Percentiles rank a stretch among this genome's conserved stretches.
Evolutionary conservation across 2,888 invertebrate species (phyloP).

Genomic region (Drosophila recens): DNA sequence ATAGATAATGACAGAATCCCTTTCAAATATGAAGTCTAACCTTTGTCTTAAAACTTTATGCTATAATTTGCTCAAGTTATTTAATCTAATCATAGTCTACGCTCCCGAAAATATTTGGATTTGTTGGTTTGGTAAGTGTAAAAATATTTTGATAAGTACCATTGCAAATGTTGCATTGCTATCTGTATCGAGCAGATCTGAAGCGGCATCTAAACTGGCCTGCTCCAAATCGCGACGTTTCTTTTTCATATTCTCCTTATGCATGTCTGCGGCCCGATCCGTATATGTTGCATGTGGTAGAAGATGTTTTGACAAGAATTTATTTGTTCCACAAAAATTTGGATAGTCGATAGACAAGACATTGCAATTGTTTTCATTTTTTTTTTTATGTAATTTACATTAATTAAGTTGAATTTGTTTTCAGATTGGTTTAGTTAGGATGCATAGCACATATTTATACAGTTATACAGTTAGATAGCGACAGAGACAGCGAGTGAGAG

Average conservation of each 20-base stretch:
- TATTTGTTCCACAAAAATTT: slow-evolving; percentile 84
- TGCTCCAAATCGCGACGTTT: slow-evolving; percentile 94
- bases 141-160: slow-evolving; percentile 87
- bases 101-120: not conserved
- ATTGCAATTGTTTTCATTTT: slow-evolving; percentile 38
- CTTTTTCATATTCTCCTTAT: slow-evolving; percentile 95
- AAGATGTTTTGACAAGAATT: slow-evolving; percentile 85
- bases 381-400: slow-evolving; percentile 50
- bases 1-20: not conserved
- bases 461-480: slow-evolving; percentile 74
- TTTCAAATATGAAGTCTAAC: not conserved
- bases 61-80: not conserved
- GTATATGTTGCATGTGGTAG: slow-evolving; percentile 89
- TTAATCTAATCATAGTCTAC: not conserved
- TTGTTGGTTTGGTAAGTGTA: not conserved
- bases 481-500: slow-evolving; percentile 68
- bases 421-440: slow-evolving; percentile 50
- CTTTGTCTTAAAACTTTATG: not conserved
- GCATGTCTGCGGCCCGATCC: slow-evolving; percentile 89
- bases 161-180: slow-evolving; percentile 96
- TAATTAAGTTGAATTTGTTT: slow-evolving; percentile 23
- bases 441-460: slow-evolving; percentile 72
- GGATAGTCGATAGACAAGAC: slow-evolving; percentile 35
- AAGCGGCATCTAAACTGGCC: slow-evolving; percentile 93
- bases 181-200: slow-evolving; percentile 94